phyloP scores from a whole-genome alignment of 2,113 vertebrate genomes.

The Conger conger region DNA sequence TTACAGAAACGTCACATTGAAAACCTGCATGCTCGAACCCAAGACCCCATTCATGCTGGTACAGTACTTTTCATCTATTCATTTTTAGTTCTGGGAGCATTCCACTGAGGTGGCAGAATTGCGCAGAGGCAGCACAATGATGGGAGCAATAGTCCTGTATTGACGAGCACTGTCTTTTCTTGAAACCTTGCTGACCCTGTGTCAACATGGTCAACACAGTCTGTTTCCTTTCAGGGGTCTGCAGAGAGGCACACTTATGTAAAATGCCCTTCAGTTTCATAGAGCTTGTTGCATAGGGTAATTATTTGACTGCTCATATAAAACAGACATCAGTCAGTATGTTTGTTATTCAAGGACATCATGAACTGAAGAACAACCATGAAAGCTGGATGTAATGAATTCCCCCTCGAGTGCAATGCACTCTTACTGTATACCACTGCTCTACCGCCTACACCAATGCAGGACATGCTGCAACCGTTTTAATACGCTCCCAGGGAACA shows the following conservation, averaged over 20 bases:
- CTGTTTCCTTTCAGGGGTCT: too few species aligned
- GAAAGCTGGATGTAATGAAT: background rate
- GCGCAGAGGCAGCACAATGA: too few species aligned
- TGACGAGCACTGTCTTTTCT: too few species aligned
- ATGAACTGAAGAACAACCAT: background rate
- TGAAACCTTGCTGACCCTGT: too few species aligned
- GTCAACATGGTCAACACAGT: too few species aligned
- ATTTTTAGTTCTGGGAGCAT: too few species aligned
- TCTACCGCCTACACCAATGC: background rate
- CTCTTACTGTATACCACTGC: background rate
- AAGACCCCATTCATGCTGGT: constrained; percentile 79
- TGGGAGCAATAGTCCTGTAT: too few species aligned
- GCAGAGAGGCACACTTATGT: too few species aligned
- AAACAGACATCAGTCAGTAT: background rate
- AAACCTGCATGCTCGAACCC: constrained; percentile 84
- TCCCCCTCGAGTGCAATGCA: background rate
- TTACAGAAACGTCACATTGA: constrained; percentile 68
- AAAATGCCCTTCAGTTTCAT: background rate
- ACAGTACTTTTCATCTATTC: constrained; percentile 18
- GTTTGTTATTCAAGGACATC: background rate
- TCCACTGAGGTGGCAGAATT: too few species aligned
- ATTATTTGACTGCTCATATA: background rate
- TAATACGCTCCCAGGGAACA: background rate
- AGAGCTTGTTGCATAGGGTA: background rate
- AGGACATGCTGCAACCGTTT: background rate